These are phyloP conservation scores for Octodon degus DNA, from an alignment of 2,113 vertebrate species.

Conservation along the genomic window DNA sequence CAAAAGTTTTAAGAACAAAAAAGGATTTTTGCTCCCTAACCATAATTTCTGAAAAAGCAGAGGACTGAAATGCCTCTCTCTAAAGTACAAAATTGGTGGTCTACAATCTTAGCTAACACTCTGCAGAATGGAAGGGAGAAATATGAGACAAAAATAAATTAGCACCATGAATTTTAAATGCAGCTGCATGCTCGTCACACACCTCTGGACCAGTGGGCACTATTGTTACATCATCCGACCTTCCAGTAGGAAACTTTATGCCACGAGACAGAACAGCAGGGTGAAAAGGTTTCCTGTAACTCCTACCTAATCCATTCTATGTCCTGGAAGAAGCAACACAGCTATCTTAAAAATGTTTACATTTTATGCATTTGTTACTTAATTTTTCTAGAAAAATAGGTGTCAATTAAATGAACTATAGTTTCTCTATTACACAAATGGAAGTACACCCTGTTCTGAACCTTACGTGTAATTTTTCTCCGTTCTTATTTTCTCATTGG, in stretches of 20 bases:
- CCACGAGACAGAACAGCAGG: background rate
- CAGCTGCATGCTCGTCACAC: too few species aligned
- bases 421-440: background rate
- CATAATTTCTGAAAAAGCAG: slow-evolving; percentile 88
- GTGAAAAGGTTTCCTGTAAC: background rate
- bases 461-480: background rate
- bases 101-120: slow-evolving; percentile 95
- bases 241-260: background rate
- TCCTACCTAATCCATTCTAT: background rate
- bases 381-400: background rate
- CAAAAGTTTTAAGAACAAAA: slow-evolving; percentile 98
- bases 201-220: background rate
- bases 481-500: too few species aligned
- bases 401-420: background rate
- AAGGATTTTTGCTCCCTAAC: slow-evolving; percentile 82
- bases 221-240: background rate
- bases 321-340: background rate
- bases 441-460: background rate
- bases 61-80: slow-evolving; percentile 91
- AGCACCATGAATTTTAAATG: slow-evolving; percentile 63
- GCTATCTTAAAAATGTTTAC: background rate
- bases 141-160: slow-evolving; percentile 88
- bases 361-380: background rate
- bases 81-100: slow-evolving; percentile 99
- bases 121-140: slow-evolving; percentile 89